Evolutionary conservation across 37 sponge, comb jelly and placozoan genomes (phyloP).

Genomic region (Diacarnus erythraeanus): DNA sequence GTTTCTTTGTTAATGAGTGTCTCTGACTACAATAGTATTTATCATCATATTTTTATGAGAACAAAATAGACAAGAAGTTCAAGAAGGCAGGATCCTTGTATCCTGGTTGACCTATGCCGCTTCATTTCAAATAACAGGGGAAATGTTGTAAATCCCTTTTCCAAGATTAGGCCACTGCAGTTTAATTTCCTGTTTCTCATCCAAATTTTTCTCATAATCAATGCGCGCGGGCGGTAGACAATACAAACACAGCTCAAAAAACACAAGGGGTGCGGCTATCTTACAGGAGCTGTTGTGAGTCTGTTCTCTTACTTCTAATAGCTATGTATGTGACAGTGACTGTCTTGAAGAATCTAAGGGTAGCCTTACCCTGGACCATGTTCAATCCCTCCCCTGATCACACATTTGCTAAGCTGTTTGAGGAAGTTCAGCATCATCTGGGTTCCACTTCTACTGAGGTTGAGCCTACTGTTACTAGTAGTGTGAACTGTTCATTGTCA

Average conservation of each 20-base stretch:
- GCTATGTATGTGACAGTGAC: slow-evolving; percentile 5
- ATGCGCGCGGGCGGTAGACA: not conserved
- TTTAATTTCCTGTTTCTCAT: slow-evolving; percentile 10
- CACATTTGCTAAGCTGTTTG: not conserved
- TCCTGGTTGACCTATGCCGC: too few relatives aligned
- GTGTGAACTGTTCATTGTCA: not conserved
- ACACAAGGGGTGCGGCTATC: not conserved
- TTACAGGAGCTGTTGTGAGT: not conserved
- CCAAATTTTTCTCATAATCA: not conserved
- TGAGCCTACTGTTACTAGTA: too few relatives aligned
- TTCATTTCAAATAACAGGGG: too few relatives aligned
- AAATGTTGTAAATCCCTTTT: too few relatives aligned
- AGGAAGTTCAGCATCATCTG: not conserved
- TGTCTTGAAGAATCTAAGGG: not conserved
- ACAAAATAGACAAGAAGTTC: too few relatives aligned
- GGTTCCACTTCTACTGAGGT: not conserved
- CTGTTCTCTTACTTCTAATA: not conserved
- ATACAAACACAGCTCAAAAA: not conserved
- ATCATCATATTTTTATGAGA: too few relatives aligned
- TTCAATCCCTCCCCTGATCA: not conserved
- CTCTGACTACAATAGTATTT: too few relatives aligned
- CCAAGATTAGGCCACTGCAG: slow-evolving; percentile 7
- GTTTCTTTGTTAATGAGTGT: too few relatives aligned
- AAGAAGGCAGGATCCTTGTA: too few relatives aligned
- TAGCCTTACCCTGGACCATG: not conserved